A percentile compares a stretch with the other conserved stretches of the same genome.
Conservation (phyloP, 1,140 invertebrate species). For the Camponotus floridanus region DNA sequence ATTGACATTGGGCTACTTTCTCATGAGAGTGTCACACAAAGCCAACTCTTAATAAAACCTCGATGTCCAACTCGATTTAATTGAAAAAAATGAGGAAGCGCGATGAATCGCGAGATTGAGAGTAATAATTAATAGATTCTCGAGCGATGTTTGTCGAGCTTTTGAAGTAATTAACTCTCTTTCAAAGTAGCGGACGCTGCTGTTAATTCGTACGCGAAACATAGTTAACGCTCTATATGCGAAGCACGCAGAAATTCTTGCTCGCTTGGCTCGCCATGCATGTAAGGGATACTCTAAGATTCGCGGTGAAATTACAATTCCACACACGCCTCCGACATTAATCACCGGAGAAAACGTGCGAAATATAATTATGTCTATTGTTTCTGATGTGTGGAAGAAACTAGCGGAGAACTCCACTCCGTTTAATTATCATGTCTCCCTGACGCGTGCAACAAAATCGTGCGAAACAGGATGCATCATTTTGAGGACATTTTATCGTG, state of each 20-base stretch:
- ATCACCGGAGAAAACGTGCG: constrained; percentile 78
- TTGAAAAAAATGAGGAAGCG: not conserved
- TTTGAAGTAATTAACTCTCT: constrained; percentile 39
- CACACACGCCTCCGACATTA: constrained; percentile 69
- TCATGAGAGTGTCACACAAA: not conserved
- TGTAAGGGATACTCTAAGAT: constrained; percentile 65
- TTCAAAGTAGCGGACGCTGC: not conserved
- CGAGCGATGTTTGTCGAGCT: not conserved
- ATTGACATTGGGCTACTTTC: constrained; percentile 7
- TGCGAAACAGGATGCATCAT: constrained; percentile 37
- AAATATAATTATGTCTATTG: constrained; percentile 69
- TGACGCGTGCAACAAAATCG: constrained; percentile 29
- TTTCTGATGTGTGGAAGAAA: constrained; percentile 54
- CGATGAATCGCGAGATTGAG: not conserved
- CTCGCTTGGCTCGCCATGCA: constrained; percentile 81
- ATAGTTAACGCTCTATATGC: constrained; percentile 85
- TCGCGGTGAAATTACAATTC: constrained; percentile 72
- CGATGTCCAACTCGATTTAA: not conserved
- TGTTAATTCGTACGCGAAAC: constrained; percentile 77
- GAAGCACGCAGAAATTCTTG: constrained; percentile 82
- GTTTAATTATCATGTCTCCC: constrained; percentile 38
- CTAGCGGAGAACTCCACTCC: not conserved
- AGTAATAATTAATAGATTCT: constrained; percentile 20
- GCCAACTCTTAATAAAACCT: not conserved
- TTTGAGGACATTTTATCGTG: not conserved